Conservation (phyloP, 1,140 invertebrate genomes). For the Caenorhabditis tropicalis region DNA sequence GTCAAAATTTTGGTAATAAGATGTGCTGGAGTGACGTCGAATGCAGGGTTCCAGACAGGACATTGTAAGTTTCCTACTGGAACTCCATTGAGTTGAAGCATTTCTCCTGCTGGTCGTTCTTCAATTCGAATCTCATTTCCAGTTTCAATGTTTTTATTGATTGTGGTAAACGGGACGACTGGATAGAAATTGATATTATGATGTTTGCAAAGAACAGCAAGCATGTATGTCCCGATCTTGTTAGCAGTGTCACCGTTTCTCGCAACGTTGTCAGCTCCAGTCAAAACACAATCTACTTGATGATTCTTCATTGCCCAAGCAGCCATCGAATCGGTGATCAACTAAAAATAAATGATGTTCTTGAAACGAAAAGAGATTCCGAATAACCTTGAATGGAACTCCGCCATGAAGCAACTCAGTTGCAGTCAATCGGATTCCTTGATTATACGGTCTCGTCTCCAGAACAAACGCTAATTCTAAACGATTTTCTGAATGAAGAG, state of each 20-base stretch:
- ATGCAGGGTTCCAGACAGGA: conserved; percentile 95
- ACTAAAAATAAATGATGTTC: conserved; percentile 75
- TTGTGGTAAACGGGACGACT: conserved; percentile 86
- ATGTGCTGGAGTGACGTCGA: conserved; percentile 93
- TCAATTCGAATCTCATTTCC: conserved; percentile 91
- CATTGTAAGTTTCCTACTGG: conserved; percentile 78
- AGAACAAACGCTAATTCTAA: conserved; percentile 90
- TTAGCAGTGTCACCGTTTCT: conserved; percentile 98
- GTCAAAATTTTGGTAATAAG: conserved; percentile 92
- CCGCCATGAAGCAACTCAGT: conserved; percentile 92
- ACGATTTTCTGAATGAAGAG: conserved; percentile 79
- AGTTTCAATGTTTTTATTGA: conserved; percentile 82
- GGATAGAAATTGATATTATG: conserved; percentile 94
- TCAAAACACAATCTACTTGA: conserved; percentile 70
- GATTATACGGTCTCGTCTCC: conserved; percentile 96
- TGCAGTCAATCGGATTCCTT: conserved; percentile 87
- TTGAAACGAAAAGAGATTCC: neutral
- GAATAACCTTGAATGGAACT: conserved; percentile 77
- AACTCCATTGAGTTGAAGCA: conserved; percentile 84
- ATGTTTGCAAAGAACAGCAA: conserved; percentile 88
- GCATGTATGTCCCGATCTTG: conserved; percentile 98
- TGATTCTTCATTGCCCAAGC: conserved; percentile 83
- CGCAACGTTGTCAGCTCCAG: conserved; percentile 87
- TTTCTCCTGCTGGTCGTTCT: conserved; percentile 86
- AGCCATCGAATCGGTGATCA: conserved; percentile 95